Base-by-base conservation (phyloP, 2,888 invertebrate species). In the Eilema depressum region DNA sequence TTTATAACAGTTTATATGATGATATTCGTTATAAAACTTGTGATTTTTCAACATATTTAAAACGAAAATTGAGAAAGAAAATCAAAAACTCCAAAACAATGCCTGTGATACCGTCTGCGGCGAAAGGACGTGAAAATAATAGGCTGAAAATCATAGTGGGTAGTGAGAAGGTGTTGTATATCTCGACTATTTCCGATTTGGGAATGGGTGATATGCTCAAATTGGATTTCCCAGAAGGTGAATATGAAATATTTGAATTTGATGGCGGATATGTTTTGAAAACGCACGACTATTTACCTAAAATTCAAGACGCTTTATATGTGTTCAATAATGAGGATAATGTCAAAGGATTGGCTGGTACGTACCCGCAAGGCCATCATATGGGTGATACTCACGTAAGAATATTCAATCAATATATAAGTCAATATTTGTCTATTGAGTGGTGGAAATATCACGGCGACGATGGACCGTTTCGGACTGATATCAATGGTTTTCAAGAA, bases 91-190 rank as follows among this genome's bases (percentile, higher is more conserved):
- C 47, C 17, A 47, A 20, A 3, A 47, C 33, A 37, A 37, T 37
- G 33, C 33, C 33, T 37, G 33, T 47, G 20, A 11, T 59, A 23
- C 57, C 25, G 11, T 33, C 61, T 61, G 30, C n/a, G 61, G 17
- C 28, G n/a, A 61, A 61, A n/a, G 28, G 20, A 11, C n/a, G 20
- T 0, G 33, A 30, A 28, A 61, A 30, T 61, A 33, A 20, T 20
- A 30, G n/a, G 20, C 11, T 61, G 5, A 61, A 61, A 61, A 26
- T 61, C 11, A 61, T 33, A 11, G 61, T 61, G 30, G 61, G 61
- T 4, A 61, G 28, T 61, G 61, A 61, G 30, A 20, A 61, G 33
- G 28, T 61, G 30, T n/a, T 61, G 30, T 61, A 61, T 12, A 61
- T 61, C 30, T 33, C 61, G 11, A 33, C 61, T 17, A 61, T 61